Evolutionary conservation across 2,888 invertebrate genomes (phyloP).

Genomic region (Synergus gifuensis): DNA sequence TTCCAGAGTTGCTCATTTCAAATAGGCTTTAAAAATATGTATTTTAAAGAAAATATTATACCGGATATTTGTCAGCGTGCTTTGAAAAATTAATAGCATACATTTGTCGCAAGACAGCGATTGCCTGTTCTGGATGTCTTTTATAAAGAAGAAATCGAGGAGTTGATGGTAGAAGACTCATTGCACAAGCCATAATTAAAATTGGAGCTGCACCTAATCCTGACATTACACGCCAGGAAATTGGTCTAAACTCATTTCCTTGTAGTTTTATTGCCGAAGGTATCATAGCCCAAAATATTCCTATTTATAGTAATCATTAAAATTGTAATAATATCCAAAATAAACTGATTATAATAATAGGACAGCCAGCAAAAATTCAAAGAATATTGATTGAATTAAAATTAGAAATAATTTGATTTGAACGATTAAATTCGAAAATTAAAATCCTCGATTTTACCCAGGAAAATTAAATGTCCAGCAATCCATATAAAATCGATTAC

Average conservation of each 20-base stretch:
- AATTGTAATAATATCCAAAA: neutral
- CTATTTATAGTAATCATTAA: constrained; percentile 50
- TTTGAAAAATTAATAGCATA: constrained; percentile 78
- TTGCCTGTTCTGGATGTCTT: constrained; percentile 71
- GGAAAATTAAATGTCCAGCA: constrained; percentile 69
- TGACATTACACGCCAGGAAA: constrained; percentile 77
- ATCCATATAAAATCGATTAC: constrained; percentile 75
- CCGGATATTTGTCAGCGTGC: constrained; percentile 76
- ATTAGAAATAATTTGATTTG: neutral
- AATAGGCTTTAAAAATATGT: neutral
- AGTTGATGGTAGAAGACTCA: constrained; percentile 76
- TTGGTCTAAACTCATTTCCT: constrained; percentile 67
- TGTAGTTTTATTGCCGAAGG: constrained; percentile 65
- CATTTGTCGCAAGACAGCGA: constrained; percentile 76
- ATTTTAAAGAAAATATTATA: constrained; percentile 54
- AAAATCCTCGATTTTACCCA: constrained; percentile 59
- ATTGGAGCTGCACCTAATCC: constrained; percentile 74
- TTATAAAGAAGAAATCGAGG: constrained; percentile 76
- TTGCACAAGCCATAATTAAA: constrained; percentile 74
- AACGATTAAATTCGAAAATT: neutral
- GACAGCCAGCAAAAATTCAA: neutral
- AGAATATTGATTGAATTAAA: neutral
- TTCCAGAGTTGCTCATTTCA: neutral
- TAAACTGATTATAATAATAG: neutral
- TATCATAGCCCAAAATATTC: constrained; percentile 64